These are phyloP conservation scores for Andrena bucephala DNA, from an alignment of 2,888 invertebrate species.

Conservation along the genomic window DNA sequence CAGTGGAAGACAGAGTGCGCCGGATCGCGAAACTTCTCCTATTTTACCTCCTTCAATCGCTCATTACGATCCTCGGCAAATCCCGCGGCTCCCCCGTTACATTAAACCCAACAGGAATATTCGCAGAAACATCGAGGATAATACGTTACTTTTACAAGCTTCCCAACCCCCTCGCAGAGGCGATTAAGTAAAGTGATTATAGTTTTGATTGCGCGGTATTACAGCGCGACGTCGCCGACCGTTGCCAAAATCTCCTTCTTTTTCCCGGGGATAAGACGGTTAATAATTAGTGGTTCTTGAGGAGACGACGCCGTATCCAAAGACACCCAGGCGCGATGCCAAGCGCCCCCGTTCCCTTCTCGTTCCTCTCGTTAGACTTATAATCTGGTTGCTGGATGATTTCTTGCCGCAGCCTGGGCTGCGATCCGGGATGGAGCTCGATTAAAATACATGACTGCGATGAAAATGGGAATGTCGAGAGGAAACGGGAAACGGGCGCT, in stretches of 20 bases:
- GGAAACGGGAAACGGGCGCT: conserved; percentile 33
- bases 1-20: conserved; percentile 27
- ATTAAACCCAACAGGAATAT: neutral
- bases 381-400: conserved; percentile 72
- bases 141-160: conserved; percentile 15
- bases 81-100: neutral
- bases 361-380: conserved; percentile 60
- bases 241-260: conserved; percentile 60
- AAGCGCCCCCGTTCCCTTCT: conserved; percentile 40
- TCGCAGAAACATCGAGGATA: conserved; percentile 12
- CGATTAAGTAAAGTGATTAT: conserved; percentile 46
- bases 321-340: conserved; percentile 60
- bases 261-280: conserved; percentile 68
- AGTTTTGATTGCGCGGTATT: conserved; percentile 45
- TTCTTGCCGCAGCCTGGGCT: conserved; percentile 63
- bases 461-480: conserved; percentile 45
- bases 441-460: conserved; percentile 46
- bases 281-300: conserved; percentile 74
- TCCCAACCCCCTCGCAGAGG: neutral
- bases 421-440: conserved; percentile 48
- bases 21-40: conserved; percentile 26
- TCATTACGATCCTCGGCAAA: conserved; percentile 15
- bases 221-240: neutral
- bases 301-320: conserved; percentile 24
- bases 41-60: conserved; percentile 14